Evolutionary conservation across 2,113 vertebrate genomes (phyloP), one percentile per base, ranked within the genome.

Genomic region (Vulpes ferrilata): DNA sequence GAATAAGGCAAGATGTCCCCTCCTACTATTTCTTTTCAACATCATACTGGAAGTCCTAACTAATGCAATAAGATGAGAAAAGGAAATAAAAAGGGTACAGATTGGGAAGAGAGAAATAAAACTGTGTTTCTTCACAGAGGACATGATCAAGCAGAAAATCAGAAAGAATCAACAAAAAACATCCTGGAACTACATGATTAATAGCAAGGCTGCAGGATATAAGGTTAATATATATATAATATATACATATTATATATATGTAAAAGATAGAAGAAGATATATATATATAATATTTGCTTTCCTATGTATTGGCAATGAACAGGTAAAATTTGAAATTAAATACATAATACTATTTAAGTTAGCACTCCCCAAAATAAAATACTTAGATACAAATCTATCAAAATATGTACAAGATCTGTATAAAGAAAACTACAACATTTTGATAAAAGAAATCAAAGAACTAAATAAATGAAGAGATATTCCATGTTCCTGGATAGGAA

Each of bases 131-230:
- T 93, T 85, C 53, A 23, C 32, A 65, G 43, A 35, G 35, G 73
- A 90, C 64, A 57, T 25, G 60, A 78, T 53, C 1, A 62, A 20
- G 20, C 19, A 73, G 67, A 82, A 86, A 57, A 67, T 55, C n/a
- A 85, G n/a, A 93, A 86, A 55, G 59, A 93, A 85, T 65, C 25
- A 78, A 86, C 32, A 73, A 55, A 76, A 93, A 53, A 78, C 65
- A 1, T 57, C 60, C 19, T 12, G 59, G 71, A 86, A 84, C 25
- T 62, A 62, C 11, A 19, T 48, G 59, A 76, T 86, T 65, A 35
- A 65, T 19, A 87, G 71, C n/a, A 93, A 93, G 19, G 12, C 30
- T 57, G 20, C 60, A 78, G 48, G 48, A 76, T 32, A 93, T 27
- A 57, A 78, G 25, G n/a, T 57, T 55, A 17, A 59, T 73, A 9